Evolutionary conservation across 2,113 vertebrate species (phyloP), one percentile per base, ranked within the genome.

Genomic region (Myanophis thanlyinensis): DNA sequence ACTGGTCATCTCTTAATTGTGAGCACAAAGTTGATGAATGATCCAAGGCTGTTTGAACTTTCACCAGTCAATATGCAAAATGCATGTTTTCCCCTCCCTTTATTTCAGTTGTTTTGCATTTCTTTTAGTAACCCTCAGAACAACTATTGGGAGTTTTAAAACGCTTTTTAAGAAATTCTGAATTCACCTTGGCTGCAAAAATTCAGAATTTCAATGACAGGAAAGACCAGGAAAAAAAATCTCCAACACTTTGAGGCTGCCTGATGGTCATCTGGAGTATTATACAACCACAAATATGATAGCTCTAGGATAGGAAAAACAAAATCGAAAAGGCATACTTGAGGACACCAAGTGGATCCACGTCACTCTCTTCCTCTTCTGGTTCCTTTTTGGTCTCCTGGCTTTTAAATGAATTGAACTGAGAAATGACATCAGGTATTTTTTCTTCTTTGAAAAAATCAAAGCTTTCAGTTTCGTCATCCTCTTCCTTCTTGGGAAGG

Each of bases 291-390:
- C 18, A 40, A 80, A 80, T 67, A 35, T 0, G 30, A 53, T 1
- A 59, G 46, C 13, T 47, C 20, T 4, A 12, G 4, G 40, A 89
- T 20, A 5, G 86, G 3, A 25, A 92, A 49, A 44, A 51, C 40
- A 93, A 48, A 12, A 62, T 15, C 40, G 5, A 56, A 51, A 56
- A 93, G 40, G 73, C 96, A 91, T 97, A 98, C 98, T 98, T 97
- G 52, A 98, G 95, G 95, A 98, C 97, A 90, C 98, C 98, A 95
- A 98, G 96, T 18, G 98, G 98, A 48, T 98, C 98, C 90, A 98
- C 92, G 1, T 88, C 95, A 89, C 98, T 98, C n/a, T 98, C 98
- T 8, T 97, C 97, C 3, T 96, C 47, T 10, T 94, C 93, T 53
- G 85, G 85, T 5, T 49, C 84, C 3, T 52, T 87, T 25, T 91